A percentile compares a stretch with the other conserved stretches of the same genome.
These are phyloP conservation scores for Urocitellus parryii DNA, from an alignment of 2,113 vertebrate genomes.

Conservation along the genomic window DNA sequence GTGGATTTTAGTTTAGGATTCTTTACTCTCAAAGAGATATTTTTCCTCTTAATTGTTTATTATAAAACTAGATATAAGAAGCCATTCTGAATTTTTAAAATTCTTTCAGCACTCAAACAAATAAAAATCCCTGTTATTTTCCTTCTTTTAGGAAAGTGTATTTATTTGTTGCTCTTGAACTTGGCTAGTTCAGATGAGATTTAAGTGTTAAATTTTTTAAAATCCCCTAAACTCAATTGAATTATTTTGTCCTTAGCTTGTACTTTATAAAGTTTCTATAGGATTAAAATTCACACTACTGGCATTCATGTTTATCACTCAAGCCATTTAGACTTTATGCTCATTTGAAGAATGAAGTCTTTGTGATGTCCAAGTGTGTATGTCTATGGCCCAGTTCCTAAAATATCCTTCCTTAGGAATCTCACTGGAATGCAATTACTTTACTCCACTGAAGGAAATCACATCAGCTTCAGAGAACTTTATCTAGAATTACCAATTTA, in stretches of 20 bases:
- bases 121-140: slow-evolving; percentile 60
- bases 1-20: slow-evolving; percentile 69
- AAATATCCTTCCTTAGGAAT: slow-evolving; percentile 42
- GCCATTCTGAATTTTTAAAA: not conserved
- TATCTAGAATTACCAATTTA: slow-evolving; percentile 51
- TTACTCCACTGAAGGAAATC: slow-evolving; percentile 42
- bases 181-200: slow-evolving; percentile 57
- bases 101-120: slow-evolving; percentile 58
- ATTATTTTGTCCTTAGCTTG: slow-evolving; percentile 60
- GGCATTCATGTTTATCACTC: slow-evolving; percentile 60
- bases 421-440: slow-evolving; percentile 63
- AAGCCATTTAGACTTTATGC: slow-evolving; percentile 60
- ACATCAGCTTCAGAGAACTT: slow-evolving; percentile 36
- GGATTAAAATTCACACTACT: slow-evolving; percentile 62
- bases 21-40: slow-evolving; percentile 55
- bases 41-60: slow-evolving; percentile 67
- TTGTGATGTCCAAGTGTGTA: not conserved
- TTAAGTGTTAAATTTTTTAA: not conserved
- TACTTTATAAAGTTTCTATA: slow-evolving; percentile 67
- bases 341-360: slow-evolving; percentile 1
- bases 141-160: slow-evolving; percentile 71
- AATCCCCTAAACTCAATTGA: slow-evolving; percentile 23
- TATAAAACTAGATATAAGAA: slow-evolving; percentile 69
- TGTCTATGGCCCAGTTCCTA: slow-evolving; percentile 29
- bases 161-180: slow-evolving; percentile 62